Conservation (phyloP, 2,113 vertebrate genomes). For the Pangasianodon gigas region DNA sequence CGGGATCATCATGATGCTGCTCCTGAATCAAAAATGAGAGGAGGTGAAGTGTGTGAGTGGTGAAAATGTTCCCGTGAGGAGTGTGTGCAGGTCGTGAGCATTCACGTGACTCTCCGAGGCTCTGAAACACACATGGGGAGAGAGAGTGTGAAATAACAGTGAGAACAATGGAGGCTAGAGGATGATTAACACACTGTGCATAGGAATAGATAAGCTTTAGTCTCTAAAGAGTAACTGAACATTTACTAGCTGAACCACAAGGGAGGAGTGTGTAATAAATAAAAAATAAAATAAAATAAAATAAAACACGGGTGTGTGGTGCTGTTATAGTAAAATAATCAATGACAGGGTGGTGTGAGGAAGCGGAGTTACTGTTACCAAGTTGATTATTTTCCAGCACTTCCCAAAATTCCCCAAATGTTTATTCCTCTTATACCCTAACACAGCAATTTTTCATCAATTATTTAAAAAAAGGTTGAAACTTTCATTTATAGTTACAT, state of each 20-base stretch:
- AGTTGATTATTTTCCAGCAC: background rate
- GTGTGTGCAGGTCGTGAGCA: background rate
- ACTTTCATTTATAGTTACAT: background rate
- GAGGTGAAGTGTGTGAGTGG: background rate
- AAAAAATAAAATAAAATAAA: background rate
- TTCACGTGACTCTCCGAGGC: background rate
- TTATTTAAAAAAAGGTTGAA: too few relatives aligned
- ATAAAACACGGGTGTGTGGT: background rate
- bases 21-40: background rate
- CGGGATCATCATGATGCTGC: background rate
- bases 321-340: background rate
- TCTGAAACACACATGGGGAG: background rate
- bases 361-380: background rate
- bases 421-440: too few relatives aligned
- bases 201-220: background rate
- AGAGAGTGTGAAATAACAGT: background rate
- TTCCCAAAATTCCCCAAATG: too few relatives aligned
- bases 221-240: background rate
- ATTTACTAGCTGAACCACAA: background rate
- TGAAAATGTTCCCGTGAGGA: background rate
- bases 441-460: too few relatives aligned
- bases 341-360: background rate
- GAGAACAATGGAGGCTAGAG: background rate
- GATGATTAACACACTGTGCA: background rate
- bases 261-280: background rate